These are phyloP conservation scores for Myotis lucifugus DNA, from an alignment of 2,113 vertebrate species.

Conservation along the genomic window DNA sequence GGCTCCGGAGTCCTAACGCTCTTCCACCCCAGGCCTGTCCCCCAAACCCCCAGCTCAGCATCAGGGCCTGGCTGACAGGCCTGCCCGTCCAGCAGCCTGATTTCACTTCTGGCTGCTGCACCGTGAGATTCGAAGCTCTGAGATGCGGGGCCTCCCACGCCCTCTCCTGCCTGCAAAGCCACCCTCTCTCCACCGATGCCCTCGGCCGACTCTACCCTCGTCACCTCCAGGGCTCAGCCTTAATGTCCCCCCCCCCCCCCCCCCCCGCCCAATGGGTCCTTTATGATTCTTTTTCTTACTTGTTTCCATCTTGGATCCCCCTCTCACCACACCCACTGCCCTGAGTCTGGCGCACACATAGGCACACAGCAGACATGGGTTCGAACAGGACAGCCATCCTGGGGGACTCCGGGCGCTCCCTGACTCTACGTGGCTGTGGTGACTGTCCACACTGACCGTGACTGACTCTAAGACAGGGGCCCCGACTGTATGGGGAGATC, in stretches of 20 bases:
- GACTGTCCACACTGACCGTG: background rate
- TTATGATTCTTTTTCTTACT: background rate
- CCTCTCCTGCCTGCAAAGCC: background rate
- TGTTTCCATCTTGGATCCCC: background rate
- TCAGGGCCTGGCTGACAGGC: fast-evolving
- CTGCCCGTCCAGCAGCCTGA: background rate
- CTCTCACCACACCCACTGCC: fast-evolving
- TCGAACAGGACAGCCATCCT: background rate
- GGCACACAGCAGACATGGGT: background rate
- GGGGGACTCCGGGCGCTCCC: background rate
- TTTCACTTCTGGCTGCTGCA: background rate
- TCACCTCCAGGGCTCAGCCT: background rate
- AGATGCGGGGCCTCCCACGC: fast-evolving
- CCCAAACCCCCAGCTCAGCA: background rate
- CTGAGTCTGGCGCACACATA: background rate
- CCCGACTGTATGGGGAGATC: background rate
- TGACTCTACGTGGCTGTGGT: background rate
- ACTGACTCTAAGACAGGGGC: background rate
- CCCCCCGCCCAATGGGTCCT: background rate
- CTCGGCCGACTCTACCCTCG: fast-evolving
- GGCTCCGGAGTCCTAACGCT: fast-evolving
- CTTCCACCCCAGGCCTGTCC: background rate
- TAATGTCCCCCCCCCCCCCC: background rate
- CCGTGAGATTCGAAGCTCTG: background rate
- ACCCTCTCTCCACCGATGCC: background rate